Evolutionary conservation across 2,113 vertebrate species (phyloP).

Genomic region (Psittacus erithacus): DNA sequence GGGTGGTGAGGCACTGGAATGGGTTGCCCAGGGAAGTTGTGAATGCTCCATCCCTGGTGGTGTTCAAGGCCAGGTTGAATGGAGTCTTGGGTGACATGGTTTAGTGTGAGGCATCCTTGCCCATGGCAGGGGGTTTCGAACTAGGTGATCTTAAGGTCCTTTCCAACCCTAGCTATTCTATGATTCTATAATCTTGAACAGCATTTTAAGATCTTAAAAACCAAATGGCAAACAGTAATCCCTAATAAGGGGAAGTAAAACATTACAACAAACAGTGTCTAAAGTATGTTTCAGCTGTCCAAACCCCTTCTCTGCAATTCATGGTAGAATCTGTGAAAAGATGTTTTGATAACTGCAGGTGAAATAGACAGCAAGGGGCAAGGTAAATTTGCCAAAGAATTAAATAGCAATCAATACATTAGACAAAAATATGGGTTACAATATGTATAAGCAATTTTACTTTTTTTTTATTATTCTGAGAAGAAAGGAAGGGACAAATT

Average conservation of each 20-base stretch:
- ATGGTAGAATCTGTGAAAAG: background rate
- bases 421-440: background rate
- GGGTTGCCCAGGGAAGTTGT: too few species aligned
- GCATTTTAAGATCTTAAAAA: background rate
- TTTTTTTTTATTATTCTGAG: background rate
- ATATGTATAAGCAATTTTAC: background rate
- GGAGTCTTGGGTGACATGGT: too few species aligned
- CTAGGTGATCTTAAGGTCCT: background rate
- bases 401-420: background rate
- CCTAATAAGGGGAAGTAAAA: background rate
- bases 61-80: too few species aligned
- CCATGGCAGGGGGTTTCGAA: background rate
- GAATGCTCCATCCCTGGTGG: too few species aligned
- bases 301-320: rapidly evolving
- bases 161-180: background rate
- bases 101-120: too few species aligned
- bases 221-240: background rate
- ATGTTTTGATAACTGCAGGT: background rate
- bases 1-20: too few species aligned
- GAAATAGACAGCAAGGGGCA: background rate
- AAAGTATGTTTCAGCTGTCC: background rate
- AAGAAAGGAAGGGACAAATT: background rate
- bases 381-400: background rate
- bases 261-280: background rate
- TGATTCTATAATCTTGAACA: background rate